Evolutionary conservation across 2,797 vertebrate species (phyloP).

Genomic region (Manis javanica): DNA sequence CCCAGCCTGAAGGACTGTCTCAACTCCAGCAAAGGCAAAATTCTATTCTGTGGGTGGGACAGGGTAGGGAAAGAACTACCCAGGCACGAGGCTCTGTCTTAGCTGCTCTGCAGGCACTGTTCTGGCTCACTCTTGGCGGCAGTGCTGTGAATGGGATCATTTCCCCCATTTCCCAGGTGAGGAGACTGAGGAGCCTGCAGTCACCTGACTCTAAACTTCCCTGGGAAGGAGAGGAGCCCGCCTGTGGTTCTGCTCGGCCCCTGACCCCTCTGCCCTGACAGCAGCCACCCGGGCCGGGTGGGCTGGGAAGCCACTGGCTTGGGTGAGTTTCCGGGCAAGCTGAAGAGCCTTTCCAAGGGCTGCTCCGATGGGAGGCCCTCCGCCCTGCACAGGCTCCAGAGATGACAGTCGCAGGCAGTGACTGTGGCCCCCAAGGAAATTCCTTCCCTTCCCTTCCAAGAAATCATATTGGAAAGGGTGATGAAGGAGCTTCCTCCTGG

Average conservation of each 20-base stretch:
- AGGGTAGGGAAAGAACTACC: accelerated
- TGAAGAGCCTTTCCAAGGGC: conserved; percentile 63
- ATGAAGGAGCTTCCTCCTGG: conserved; percentile 61
- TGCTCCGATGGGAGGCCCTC: background rate
- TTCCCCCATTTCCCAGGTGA: background rate
- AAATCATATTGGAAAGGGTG: conserved; percentile 57
- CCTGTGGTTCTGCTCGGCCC: background rate
- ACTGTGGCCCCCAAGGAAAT: background rate
- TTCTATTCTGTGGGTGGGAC: background rate
- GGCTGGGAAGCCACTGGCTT: conserved; percentile 54
- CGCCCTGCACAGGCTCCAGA: background rate
- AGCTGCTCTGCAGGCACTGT: accelerated
- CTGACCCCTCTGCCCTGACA: background rate
- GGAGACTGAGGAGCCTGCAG: background rate
- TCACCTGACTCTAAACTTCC: background rate
- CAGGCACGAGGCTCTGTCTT: accelerated
- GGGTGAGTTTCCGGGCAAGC: conserved; percentile 70
- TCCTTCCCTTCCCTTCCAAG: background rate
- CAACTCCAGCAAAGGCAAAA: background rate
- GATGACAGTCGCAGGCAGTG: background rate
- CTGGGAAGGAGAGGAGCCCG: background rate
- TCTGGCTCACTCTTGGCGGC: accelerated
- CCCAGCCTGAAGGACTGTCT: background rate
- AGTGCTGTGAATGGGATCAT: accelerated
- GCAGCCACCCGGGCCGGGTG: conserved; percentile 44